These are phyloP conservation scores for Hydrozoanthus tunicans DNA, from an alignment of 64 coral and sea anemone species.

Conservation along the genomic window DNA sequence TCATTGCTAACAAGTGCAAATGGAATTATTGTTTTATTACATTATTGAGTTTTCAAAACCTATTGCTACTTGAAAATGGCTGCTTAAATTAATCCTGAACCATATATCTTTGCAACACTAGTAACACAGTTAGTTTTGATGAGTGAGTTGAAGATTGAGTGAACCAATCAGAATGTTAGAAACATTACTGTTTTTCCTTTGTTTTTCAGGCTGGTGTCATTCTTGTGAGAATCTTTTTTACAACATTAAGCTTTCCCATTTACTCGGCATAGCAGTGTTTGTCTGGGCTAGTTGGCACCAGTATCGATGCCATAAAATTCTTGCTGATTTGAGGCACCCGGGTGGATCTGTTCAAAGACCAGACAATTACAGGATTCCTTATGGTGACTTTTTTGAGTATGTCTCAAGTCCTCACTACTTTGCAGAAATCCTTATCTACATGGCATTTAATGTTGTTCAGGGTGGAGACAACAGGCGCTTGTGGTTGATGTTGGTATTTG, in stretches of 20 bases:
- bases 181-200: not conserved
- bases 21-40: too few relatives aligned
- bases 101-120: too few relatives aligned
- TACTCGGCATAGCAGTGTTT: constrained; percentile 65
- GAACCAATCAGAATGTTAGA: too few relatives aligned
- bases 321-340: constrained; percentile 65
- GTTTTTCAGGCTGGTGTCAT: constrained; percentile 71
- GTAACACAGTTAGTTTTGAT: too few relatives aligned
- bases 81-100: too few relatives aligned
- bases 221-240: constrained; percentile 49
- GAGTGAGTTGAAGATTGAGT: too few relatives aligned
- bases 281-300: constrained; percentile 90
- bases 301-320: constrained; percentile 79
- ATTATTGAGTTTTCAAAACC: too few relatives aligned
- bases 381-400: constrained; percentile 95
- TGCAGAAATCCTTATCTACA: constrained; percentile 94
- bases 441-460: constrained; percentile 84
- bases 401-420: constrained; percentile 96
- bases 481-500: constrained; percentile 79
- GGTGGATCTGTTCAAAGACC: constrained; percentile 32
- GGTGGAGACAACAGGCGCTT: constrained; percentile 65
- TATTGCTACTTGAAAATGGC: too few relatives aligned
- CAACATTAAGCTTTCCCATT: constrained; percentile 60
- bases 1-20: too few relatives aligned
- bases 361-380: constrained; percentile 80